Conservation (phyloP, 2,797 vertebrate species). For the Coreius guichenoti region DNA sequence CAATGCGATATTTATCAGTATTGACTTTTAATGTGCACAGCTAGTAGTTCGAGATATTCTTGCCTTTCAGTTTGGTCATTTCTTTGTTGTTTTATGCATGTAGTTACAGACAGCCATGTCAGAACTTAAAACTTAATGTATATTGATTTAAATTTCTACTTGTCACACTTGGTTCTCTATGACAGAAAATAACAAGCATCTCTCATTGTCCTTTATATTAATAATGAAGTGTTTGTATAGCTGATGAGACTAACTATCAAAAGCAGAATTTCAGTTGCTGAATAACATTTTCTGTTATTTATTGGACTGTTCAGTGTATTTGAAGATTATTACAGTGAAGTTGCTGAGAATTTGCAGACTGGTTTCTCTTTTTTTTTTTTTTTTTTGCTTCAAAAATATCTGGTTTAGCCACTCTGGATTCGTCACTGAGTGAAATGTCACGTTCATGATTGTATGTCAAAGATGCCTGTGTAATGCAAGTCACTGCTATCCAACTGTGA, state of each 20-base stretch:
- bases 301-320: conserved; percentile 24
- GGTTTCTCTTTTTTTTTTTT: conserved; percentile 28
- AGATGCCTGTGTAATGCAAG: conserved; percentile 12
- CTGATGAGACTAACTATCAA: conserved; percentile 45
- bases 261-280: conserved; percentile 30
- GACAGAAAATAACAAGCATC: conserved; percentile 10
- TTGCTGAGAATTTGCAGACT: conserved; percentile 16
- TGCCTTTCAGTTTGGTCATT: conserved; percentile 52
- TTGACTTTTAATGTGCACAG: conserved; percentile 44
- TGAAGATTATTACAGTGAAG: conserved; percentile 34
- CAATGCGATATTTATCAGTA: conserved; percentile 40
- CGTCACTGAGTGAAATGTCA: conserved; percentile 17
- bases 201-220: conserved; percentile 13
- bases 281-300: conserved; percentile 41
- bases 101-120: conserved; percentile 54
- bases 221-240: conserved; percentile 22
- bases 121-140: conserved; percentile 26
- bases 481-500: conserved; percentile 23
- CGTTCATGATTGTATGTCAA: not conserved
- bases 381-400: conserved; percentile 19
- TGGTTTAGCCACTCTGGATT: not conserved
- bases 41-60: conserved; percentile 29
- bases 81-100: conserved; percentile 65
- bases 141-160: conserved; percentile 28
- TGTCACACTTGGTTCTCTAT: conserved; percentile 23